These are phyloP conservation scores for Ecliptopera silaceata DNA, from an alignment of 2,888 invertebrate genomes.

Conservation along the genomic window DNA sequence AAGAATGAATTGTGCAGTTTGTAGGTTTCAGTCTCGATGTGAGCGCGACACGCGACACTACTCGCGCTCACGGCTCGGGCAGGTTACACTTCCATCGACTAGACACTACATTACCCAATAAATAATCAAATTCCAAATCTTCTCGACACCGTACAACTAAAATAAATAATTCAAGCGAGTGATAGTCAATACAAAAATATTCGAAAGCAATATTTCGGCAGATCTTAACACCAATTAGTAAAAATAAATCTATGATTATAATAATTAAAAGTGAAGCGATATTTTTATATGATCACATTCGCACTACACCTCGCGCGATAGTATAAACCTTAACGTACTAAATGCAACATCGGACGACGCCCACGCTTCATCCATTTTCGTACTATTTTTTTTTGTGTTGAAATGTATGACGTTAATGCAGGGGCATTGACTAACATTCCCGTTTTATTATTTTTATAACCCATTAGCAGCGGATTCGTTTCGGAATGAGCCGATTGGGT, in stretches of 20 bases:
- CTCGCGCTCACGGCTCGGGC: constrained; percentile 42
- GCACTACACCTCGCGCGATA: constrained; percentile 55
- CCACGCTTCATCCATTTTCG: constrained; percentile 48
- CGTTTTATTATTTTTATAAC: constrained; percentile 52
- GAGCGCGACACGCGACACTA: constrained; percentile 56
- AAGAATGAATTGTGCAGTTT: constrained; percentile 44
- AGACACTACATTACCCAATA: constrained; percentile 74
- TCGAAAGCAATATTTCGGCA: constrained; percentile 68
- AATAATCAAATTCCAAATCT: constrained; percentile 57
- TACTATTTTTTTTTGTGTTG: constrained; percentile 55
- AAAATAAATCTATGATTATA: constrained; percentile 68
- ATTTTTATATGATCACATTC: constrained; percentile 69
- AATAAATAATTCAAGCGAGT: constrained; percentile 73
- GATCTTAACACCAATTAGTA: constrained; percentile 61
- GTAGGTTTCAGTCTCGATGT: constrained; percentile 62
- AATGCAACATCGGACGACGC: constrained; percentile 58
- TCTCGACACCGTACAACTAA: constrained; percentile 59
- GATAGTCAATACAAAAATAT: constrained; percentile 61
- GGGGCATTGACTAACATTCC: constrained; percentile 71
- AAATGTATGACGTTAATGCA: constrained; percentile 70
- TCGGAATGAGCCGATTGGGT: constrained; percentile 70
- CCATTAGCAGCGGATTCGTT: constrained; percentile 67
- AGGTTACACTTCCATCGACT: constrained; percentile 63
- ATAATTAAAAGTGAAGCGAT: constrained; percentile 66
- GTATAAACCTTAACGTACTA: constrained; percentile 58